phyloP scores from a whole-genome alignment of 2,797 vertebrate species.

The Calcarius lapponicus region DNA sequence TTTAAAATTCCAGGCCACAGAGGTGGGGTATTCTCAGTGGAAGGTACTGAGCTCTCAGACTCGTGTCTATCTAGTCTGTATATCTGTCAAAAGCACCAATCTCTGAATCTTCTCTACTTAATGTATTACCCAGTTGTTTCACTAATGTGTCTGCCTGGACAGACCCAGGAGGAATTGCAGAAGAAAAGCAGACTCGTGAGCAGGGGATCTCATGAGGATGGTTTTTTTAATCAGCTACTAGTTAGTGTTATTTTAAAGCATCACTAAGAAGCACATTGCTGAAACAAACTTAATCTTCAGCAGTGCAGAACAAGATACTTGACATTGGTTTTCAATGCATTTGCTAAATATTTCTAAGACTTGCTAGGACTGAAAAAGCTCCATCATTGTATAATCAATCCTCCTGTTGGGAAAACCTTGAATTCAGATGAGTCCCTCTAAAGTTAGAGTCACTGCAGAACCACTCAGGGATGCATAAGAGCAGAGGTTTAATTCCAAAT shows the following conservation, averaged over 20 bases:
- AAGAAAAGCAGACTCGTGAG: background rate
- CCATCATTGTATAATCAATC: background rate
- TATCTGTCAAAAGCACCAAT: background rate
- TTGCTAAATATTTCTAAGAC: background rate
- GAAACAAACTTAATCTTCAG: background rate
- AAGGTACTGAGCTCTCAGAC: background rate
- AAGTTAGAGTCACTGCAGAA: background rate
- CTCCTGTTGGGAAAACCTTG: background rate
- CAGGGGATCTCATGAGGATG: background rate
- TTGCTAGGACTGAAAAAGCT: background rate
- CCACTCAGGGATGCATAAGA: background rate
- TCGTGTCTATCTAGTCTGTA: background rate
- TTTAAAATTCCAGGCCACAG: background rate
- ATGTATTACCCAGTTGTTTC: background rate
- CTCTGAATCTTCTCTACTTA: background rate
- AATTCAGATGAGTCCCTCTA: background rate
- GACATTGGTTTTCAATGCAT: background rate
- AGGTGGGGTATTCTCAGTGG: background rate
- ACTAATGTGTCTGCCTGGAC: background rate
- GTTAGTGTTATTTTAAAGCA: background rate
- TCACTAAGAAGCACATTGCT: background rate
- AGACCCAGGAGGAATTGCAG: background rate
- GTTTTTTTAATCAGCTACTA: background rate
- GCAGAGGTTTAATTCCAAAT: background rate
- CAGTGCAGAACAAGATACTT: background rate